Evolutionary conservation across 2,888 invertebrate genomes (phyloP).

Genomic region (Eugnorisma glareosa): DNA sequence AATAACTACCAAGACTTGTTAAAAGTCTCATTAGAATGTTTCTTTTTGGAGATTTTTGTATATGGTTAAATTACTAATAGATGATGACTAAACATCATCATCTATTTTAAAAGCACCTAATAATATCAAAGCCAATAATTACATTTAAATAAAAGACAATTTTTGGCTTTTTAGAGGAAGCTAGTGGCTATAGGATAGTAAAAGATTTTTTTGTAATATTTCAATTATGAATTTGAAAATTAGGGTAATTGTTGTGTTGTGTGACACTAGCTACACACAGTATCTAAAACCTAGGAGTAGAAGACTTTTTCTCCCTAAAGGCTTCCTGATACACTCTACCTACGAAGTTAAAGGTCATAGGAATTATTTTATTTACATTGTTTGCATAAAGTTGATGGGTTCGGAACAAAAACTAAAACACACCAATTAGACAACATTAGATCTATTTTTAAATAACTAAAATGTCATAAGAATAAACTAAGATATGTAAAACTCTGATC

Average conservation of each 20-base stretch:
- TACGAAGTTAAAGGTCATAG: constrained; percentile 9
- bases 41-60: not conserved
- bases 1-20: not conserved
- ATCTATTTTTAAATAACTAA: not conserved
- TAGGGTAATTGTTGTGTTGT: not conserved
- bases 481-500: constrained; percentile 16
- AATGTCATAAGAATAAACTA: not conserved
- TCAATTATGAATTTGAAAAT: not conserved
- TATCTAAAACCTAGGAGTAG: not conserved
- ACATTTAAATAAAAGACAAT: not conserved
- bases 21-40: not conserved
- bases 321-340: not conserved
- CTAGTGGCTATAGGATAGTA: not conserved
- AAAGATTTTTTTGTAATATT: not conserved
- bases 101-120: not conserved
- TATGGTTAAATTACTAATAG: no score
- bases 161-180: not conserved
- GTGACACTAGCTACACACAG: not conserved
- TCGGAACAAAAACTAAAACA: constrained; percentile 6
- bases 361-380: constrained; percentile 35
- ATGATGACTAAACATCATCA: no score
- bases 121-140: not conserved
- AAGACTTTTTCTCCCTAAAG: not conserved
- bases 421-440: not conserved
- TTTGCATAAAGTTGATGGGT: not conserved